phyloP scores from a whole-genome alignment of 2,113 vertebrate species.

The Dasypus novemcinctus region DNA sequence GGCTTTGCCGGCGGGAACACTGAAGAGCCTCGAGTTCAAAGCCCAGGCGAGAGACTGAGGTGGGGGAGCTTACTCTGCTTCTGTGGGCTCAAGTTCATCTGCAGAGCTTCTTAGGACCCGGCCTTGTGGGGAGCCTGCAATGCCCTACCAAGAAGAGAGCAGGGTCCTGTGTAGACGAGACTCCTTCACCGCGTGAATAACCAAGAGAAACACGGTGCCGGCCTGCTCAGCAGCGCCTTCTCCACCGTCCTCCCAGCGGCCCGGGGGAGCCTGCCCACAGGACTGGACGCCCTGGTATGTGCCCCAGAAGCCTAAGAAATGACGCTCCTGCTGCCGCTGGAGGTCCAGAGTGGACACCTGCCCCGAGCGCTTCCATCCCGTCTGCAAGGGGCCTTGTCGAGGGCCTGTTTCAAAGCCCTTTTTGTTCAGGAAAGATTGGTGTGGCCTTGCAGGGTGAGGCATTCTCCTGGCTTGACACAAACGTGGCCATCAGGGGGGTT shows the following conservation, averaged over 20 bases:
- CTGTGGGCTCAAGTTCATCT: rapidly evolving
- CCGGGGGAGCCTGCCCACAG: background rate
- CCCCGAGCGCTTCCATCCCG: background rate
- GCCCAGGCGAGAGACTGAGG: too few relatives aligned
- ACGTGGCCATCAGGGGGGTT: background rate
- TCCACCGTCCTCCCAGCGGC: background rate
- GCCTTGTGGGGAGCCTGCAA: background rate
- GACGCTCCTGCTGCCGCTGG: background rate
- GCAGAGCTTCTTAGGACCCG: background rate
- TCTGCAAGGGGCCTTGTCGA: background rate
- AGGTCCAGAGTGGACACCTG: background rate
- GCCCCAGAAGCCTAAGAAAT: background rate
- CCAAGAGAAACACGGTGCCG: background rate
- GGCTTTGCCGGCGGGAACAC: background rate
- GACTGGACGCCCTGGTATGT: rapidly evolving
- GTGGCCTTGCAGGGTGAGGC: background rate
- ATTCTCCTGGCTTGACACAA: background rate
- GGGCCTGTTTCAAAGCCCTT: background rate
- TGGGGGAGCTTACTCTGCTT: too few relatives aligned
- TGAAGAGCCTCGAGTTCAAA: background rate
- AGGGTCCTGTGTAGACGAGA: background rate
- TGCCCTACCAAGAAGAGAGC: slow-evolving; percentile 5
- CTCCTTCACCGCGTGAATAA: slow-evolving; percentile 52
- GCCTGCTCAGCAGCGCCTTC: background rate
- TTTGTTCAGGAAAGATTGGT: background rate